These are phyloP conservation scores for Sparus aurata DNA, from an alignment of 2,797 vertebrate species.

Conservation along the genomic window DNA sequence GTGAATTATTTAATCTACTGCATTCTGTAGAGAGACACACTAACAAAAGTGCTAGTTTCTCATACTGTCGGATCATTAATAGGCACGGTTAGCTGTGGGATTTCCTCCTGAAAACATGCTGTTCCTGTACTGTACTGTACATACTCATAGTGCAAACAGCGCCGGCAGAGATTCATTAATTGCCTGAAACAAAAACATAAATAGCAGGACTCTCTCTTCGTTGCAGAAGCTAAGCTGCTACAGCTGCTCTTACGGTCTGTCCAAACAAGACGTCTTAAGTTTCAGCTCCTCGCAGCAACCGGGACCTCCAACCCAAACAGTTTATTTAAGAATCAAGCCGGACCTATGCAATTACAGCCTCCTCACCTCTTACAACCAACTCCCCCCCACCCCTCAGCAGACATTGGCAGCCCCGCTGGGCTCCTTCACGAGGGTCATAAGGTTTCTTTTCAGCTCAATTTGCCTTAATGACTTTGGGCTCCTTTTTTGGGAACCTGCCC, in stretches of 20 bases:
- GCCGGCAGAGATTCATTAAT: slow-evolving; percentile 15
- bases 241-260: slow-evolving; percentile 54
- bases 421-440: slow-evolving; percentile 33
- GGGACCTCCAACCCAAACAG: slow-evolving; percentile 71
- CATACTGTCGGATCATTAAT: background rate
- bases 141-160: slow-evolving; percentile 5
- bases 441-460: slow-evolving; percentile 48
- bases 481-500: slow-evolving; percentile 69
- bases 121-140: slow-evolving; percentile 5
- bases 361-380: slow-evolving; percentile 20
- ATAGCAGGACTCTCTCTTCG: slow-evolving; percentile 1
- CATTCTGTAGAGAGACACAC: background rate
- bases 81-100: background rate
- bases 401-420: slow-evolving; percentile 20
- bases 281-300: slow-evolving; percentile 59
- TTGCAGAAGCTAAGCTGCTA: slow-evolving; percentile 43
- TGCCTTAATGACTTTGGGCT: slow-evolving; percentile 61
- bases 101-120: background rate
- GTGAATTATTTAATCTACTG: background rate
- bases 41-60: background rate
- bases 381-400: background rate
- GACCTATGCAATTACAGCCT: slow-evolving; percentile 43
- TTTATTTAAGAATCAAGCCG: slow-evolving; percentile 70
- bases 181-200: slow-evolving; percentile 21
- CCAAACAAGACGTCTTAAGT: slow-evolving; percentile 58